Conservation (phyloP, 2,888 invertebrate genomes). For the Parapristionchus giblindavisi region DNA sequence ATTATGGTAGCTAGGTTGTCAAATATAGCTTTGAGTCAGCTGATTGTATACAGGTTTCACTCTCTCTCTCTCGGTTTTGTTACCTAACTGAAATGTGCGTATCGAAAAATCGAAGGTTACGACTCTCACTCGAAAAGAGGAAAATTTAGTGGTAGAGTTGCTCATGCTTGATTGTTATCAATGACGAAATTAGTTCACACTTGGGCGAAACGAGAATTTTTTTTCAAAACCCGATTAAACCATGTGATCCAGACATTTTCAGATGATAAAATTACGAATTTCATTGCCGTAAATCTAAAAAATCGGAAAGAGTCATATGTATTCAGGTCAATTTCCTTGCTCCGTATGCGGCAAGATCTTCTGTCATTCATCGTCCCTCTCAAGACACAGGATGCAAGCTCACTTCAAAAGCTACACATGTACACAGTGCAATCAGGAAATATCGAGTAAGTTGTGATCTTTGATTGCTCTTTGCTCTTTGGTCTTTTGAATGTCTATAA, state of each 20-base stretch:
- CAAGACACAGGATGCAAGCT: conserved; percentile 70
- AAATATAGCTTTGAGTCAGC: conserved; percentile 29
- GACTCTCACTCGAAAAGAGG: too few species aligned
- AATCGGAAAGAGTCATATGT: not conserved
- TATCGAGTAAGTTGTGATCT: conserved; percentile 64
- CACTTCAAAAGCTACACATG: conserved; percentile 70
- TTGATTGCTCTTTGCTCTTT: not conserved
- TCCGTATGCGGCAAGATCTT: conserved; percentile 68
- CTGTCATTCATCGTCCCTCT: conserved; percentile 69
- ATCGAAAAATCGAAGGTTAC: too few species aligned
- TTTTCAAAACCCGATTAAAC: too few species aligned
- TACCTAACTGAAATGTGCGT: too few species aligned
- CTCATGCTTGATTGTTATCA: too few species aligned
- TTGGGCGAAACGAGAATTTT: too few species aligned
- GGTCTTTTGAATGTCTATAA: not conserved
- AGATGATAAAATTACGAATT: not conserved
- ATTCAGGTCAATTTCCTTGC: conserved; percentile 67
- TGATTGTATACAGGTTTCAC: too few species aligned
- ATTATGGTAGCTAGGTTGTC: not conserved
- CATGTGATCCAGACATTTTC: too few species aligned
- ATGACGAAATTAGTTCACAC: too few species aligned
- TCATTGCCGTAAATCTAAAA: not conserved
- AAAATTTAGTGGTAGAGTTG: too few species aligned
- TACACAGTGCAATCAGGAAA: conserved; percentile 68
- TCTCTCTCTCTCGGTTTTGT: too few species aligned